Percentiles rank a stretch among this genome's conserved stretches.
These are phyloP conservation scores for Puffinus mauretanicus DNA, from an alignment of 2,113 vertebrate genomes.

Conservation along the genomic window DNA sequence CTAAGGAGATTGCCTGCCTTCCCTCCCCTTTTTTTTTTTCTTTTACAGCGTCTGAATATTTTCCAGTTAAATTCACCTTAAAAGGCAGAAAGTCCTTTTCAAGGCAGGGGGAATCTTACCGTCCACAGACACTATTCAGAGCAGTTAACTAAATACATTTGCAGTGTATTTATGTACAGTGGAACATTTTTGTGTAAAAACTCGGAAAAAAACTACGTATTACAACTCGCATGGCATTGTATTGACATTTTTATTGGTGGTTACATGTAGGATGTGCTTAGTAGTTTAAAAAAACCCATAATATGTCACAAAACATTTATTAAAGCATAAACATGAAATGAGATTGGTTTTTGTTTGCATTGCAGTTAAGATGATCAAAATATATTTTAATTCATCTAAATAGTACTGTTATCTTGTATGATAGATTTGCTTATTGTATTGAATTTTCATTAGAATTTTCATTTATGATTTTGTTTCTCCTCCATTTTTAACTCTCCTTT, in stretches of 20 bases:
- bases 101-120: background rate
- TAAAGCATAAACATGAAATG: background rate
- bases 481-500: background rate
- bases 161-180: background rate
- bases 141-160: background rate
- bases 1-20: background rate
- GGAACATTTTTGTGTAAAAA: background rate
- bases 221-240: background rate
- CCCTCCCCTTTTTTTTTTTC: fast-evolving
- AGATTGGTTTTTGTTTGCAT: background rate
- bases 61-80: background rate
- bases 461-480: background rate
- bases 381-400: background rate
- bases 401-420: background rate
- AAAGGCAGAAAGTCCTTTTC: background rate
- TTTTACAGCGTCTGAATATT: background rate
- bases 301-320: background rate
- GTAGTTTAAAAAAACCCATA: background rate
- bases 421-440: background rate
- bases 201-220: background rate
- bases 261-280: background rate
- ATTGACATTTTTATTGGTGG: background rate
- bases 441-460: background rate
- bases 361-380: background rate
- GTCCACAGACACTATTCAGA: background rate